phyloP scores from a whole-genome alignment of 2,888 invertebrate genomes.

The Drosophila stalkeri region DNA sequence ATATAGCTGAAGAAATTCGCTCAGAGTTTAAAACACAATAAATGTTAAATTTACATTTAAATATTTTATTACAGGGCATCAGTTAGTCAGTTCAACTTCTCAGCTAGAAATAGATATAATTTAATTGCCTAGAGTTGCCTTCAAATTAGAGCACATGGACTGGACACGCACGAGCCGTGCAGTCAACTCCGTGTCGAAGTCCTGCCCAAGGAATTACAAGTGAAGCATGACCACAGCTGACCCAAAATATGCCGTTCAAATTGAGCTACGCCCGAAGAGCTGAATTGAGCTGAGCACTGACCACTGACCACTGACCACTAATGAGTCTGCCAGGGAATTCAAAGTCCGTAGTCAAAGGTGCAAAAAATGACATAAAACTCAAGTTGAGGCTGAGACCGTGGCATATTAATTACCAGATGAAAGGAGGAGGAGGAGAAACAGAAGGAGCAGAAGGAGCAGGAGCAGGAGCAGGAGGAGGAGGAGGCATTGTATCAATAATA shows the following conservation, averaged over 20 bases:
- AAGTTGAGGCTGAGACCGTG: constrained; percentile 19
- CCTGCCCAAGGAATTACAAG: constrained; percentile 34
- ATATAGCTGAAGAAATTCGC: too few relatives aligned
- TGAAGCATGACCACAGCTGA: constrained; percentile 55
- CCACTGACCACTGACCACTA: constrained; percentile 49
- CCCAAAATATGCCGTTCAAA: constrained; percentile 32
- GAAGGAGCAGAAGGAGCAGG: neutral
- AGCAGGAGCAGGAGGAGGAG: neutral
- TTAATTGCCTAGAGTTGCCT: constrained; percentile 6
- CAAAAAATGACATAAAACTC: constrained; percentile 65
- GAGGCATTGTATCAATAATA: constrained; percentile 59
- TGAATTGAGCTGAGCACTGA: constrained; percentile 12
- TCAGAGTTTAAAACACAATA: too few relatives aligned
- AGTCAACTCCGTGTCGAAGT: constrained; percentile 16
- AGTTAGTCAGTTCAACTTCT: neutral
- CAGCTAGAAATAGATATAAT: neutral
- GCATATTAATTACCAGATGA: constrained; percentile 69
- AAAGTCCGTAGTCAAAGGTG: constrained; percentile 54
- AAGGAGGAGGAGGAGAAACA: neutral
- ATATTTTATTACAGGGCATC: neutral
- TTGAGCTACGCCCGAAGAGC: constrained; percentile 57
- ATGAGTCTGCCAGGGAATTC: constrained; percentile 41
- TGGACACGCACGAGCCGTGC: constrained; percentile 10
- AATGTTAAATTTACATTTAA: neutral
- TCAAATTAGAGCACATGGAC: neutral